phyloP scores from a whole-genome alignment of 2,888 invertebrate genomes.

The Nemurella pictetii region DNA sequence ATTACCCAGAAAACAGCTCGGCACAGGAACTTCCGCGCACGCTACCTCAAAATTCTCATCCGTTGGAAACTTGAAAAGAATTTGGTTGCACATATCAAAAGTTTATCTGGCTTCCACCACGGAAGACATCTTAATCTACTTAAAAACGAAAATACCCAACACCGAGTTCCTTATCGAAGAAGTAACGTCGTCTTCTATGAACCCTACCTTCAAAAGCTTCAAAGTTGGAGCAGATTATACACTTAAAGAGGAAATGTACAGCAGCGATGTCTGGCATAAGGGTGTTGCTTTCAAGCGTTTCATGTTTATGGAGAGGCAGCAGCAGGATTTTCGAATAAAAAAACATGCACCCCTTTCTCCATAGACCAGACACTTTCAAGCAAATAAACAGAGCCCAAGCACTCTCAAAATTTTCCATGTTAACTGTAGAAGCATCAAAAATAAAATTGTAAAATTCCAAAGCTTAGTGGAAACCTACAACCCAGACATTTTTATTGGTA shows the following conservation, averaged over 20 bases:
- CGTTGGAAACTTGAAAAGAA: background rate
- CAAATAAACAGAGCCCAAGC: background rate
- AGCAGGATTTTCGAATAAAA: background rate
- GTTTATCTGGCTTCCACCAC: background rate
- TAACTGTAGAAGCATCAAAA: background rate
- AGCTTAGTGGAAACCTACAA: background rate
- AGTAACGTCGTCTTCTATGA: background rate
- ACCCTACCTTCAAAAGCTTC: background rate
- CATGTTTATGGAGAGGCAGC: background rate
- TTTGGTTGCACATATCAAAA: background rate
- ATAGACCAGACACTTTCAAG: background rate
- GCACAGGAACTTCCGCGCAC: background rate
- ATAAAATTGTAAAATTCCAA: background rate
- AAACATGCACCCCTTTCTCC: background rate
- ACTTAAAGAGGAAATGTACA: background rate
- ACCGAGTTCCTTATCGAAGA: background rate
- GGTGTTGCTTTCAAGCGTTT: background rate
- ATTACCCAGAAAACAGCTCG: background rate
- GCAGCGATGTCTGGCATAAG: background rate
- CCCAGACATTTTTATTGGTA: background rate
- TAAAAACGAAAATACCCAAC: background rate
- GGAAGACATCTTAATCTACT: background rate
- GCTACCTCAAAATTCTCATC: background rate
- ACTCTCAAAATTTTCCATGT: background rate
- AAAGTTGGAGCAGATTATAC: background rate